These are phyloP conservation scores for Coregonus suidteri DNA, from an alignment of 2,797 vertebrate genomes.

Conservation along the genomic window DNA sequence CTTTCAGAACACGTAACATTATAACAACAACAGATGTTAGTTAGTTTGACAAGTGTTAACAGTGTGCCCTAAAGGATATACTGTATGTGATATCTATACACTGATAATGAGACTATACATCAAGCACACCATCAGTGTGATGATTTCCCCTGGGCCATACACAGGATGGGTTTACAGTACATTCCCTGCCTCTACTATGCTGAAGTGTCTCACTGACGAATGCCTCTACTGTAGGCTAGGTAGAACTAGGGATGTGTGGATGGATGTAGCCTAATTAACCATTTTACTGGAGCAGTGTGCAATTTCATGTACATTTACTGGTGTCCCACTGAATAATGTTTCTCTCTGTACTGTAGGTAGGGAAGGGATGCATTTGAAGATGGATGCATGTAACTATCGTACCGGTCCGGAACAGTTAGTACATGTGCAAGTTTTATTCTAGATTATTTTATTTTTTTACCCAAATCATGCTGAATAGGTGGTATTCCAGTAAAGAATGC, in stretches of 20 bases:
- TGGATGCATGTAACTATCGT: not conserved
- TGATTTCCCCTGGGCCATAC: conserved; percentile 21
- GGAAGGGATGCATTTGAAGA: not conserved
- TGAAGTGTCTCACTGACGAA: conserved; percentile 4
- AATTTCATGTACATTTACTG: not conserved
- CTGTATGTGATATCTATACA: not conserved
- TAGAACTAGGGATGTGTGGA: not conserved
- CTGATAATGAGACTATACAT: conserved; percentile 35
- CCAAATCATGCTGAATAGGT: not conserved
- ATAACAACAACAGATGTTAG: no score
- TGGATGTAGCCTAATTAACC: not conserved
- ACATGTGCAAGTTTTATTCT: not conserved
- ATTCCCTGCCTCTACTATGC: conserved; percentile 1
- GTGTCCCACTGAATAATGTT: conserved; percentile 8
- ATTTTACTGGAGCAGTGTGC: not conserved
- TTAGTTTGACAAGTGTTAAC: not conserved
- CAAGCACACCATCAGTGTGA: conserved; percentile 28
- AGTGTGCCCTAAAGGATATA: not conserved
- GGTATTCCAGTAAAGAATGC: not conserved
- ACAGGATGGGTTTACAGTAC: conserved; percentile 21
- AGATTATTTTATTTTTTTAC: not conserved
- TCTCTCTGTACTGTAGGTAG: not conserved
- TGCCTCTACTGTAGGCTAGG: conserved; percentile 1
- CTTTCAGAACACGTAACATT: not conserved
- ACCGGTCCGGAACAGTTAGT: not conserved